Evolutionary conservation across 2,113 vertebrate species (phyloP), one percentile per base, ranked within the genome.

Genomic region (Corythoichthys intestinalis): DNA sequence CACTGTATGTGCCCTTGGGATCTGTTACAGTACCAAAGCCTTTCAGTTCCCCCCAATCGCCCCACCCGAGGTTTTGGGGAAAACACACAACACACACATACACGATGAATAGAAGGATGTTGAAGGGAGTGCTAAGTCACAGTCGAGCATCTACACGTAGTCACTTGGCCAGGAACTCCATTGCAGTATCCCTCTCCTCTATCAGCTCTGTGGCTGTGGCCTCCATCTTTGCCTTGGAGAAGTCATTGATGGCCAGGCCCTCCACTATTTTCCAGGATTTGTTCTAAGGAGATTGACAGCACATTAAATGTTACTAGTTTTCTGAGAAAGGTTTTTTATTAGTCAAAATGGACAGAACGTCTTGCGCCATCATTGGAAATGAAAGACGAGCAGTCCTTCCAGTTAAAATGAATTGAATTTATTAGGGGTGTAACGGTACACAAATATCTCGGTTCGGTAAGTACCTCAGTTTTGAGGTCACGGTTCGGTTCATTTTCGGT

Each of bases 181-280:
- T 87, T n/a, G 97, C 96, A 10, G 91, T 94, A 81, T 98, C 94
- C 73, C 96, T 95, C 87, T 99, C 97, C 73, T 98, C 95, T 6
- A 92, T 67, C 72, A 99, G 89, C 84, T 99, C 97, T 53, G 93
- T 92, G 0, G 96, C 94, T 17, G 97, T 98, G 67, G 82, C 83
- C 0, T 94, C 94, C 95, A 99, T 96, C 91, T 96, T 98, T 46
- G 91, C 90, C 79, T 89, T 88, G 38, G 97, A 99, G 74, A 98
- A 99, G 61, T 94, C 92, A 57, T 96, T 95, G 86, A 99, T 92
- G 49, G 89, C 46, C 76, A 99, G 93, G 59, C 94, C 95, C 11
- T 95, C 93, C 39, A 94, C 94, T 68, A 99, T 93, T 81, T 94
- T 98, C 96, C 96, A 99, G 85, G 74, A 79, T 83, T 98, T 97